These are phyloP conservation scores for Phortica magna DNA, from an alignment of 2,888 invertebrate species.

Conservation along the genomic window DNA sequence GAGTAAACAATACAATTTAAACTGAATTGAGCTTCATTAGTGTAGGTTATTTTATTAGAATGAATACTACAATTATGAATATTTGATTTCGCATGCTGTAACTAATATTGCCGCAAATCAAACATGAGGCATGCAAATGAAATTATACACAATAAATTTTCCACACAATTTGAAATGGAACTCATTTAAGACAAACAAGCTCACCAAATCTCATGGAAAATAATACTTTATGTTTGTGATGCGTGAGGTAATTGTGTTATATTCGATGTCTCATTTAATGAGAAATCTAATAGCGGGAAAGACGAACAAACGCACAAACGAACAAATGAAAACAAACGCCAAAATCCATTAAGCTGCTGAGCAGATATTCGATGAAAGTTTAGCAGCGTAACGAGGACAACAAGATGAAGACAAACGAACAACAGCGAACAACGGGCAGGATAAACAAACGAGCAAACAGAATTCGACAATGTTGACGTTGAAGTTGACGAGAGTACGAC, in stretches of 20 bases:
- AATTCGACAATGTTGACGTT: conserved; percentile 22
- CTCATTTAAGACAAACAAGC: background rate
- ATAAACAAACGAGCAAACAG: conserved; percentile 18
- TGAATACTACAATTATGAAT: too few species aligned
- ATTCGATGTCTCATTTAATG: conserved; percentile 64
- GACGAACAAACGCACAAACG: conserved; percentile 27
- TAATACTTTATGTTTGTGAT: background rate
- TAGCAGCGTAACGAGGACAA: background rate
- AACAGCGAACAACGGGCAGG: conserved; percentile 33
- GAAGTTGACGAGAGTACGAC: background rate
- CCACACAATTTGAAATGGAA: background rate
- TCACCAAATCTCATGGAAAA: background rate
- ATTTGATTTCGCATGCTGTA: background rate
- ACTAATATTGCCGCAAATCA: background rate
- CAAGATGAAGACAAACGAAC: background rate
- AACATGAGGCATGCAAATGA: background rate
- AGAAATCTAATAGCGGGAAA: conserved; percentile 56
- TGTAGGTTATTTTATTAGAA: too few species aligned
- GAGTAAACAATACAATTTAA: too few species aligned
- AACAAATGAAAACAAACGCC: conserved; percentile 1
- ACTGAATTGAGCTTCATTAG: too few species aligned
- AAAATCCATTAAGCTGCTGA: conserved; percentile 44
- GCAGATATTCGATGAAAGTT: background rate
- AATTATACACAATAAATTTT: background rate
- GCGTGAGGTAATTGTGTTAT: conserved; percentile 21